Evolutionary conservation across 2,113 vertebrate species (phyloP).

Genomic region (Antidorcas marsupialis): DNA sequence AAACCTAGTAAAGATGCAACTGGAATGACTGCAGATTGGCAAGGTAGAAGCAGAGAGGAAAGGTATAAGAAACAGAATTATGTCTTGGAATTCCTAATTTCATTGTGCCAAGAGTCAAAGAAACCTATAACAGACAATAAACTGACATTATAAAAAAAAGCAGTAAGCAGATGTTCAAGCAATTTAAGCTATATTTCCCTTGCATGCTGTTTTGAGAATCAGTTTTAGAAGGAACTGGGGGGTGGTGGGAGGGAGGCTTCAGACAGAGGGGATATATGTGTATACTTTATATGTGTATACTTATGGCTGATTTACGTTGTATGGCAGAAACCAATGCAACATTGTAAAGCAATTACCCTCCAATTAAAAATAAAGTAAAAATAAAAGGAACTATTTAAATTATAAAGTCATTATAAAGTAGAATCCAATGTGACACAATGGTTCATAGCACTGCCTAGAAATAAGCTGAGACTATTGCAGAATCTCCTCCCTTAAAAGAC

Average conservation of each 20-base stretch:
- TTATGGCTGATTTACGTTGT: background rate
- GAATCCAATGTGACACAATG: background rate
- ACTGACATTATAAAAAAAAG: background rate
- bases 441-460: slow-evolving; percentile 4
- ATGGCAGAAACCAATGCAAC: background rate
- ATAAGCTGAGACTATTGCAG: background rate
- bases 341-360: background rate
- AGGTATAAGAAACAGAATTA: background rate
- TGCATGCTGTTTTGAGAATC: background rate
- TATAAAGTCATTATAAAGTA: background rate
- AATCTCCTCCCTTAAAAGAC: background rate
- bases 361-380: background rate
- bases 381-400: background rate
- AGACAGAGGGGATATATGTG: background rate
- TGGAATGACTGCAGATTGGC: background rate
- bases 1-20: background rate
- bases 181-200: background rate
- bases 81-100: background rate
- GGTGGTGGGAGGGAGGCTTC: background rate
- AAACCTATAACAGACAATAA: background rate
- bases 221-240: background rate
- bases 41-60: background rate
- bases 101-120: background rate
- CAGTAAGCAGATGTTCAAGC: background rate
- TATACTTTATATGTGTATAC: background rate